These are phyloP conservation scores for Oophaga pumilio DNA, from an alignment of 2,113 vertebrate genomes.

Conservation along the genomic window DNA sequence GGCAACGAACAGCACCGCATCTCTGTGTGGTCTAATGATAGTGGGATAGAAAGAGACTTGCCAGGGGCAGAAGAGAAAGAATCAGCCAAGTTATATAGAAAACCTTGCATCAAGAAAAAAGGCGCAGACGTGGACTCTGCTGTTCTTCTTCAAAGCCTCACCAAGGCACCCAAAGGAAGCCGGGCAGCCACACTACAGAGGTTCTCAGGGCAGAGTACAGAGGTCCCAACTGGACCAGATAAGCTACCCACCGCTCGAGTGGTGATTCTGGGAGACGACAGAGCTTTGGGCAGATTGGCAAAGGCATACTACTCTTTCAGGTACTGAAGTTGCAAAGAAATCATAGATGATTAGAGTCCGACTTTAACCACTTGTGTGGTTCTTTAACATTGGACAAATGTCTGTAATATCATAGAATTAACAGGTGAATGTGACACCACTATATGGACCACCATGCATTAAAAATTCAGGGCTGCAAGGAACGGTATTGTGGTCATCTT, in stretches of 20 bases:
- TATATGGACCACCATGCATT: no score
- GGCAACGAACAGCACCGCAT: conserved; percentile 72
- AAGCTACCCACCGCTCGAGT: conserved; percentile 83
- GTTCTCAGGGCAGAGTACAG: conserved; percentile 61
- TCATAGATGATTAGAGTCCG: no score
- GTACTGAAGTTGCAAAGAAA: conserved; percentile 63
- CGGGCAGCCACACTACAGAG: conserved; percentile 65
- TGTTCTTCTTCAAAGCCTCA: conserved; percentile 76
- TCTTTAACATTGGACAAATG: no score
- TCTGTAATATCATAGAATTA: no score
- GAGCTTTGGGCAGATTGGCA: conserved; percentile 84
- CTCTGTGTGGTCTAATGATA: conserved; percentile 89
- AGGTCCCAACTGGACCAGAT: conserved; percentile 68
- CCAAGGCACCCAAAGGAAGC: conserved; percentile 53
- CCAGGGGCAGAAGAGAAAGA: conserved; percentile 61
- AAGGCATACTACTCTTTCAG: conserved; percentile 84
- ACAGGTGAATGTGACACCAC: no score
- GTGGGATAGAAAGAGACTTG: conserved; percentile 90
- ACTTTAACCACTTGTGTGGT: no score
- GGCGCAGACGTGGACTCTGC: conserved; percentile 69
- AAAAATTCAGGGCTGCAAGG: no score
- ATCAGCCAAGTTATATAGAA: conserved; percentile 73
- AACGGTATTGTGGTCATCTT: no score
- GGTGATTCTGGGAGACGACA: conserved; percentile 85
- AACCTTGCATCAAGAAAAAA: conserved; percentile 83